Evolutionary conservation across 2,797 vertebrate genomes (phyloP).

Genomic region (Ceryle rudis): DNA sequence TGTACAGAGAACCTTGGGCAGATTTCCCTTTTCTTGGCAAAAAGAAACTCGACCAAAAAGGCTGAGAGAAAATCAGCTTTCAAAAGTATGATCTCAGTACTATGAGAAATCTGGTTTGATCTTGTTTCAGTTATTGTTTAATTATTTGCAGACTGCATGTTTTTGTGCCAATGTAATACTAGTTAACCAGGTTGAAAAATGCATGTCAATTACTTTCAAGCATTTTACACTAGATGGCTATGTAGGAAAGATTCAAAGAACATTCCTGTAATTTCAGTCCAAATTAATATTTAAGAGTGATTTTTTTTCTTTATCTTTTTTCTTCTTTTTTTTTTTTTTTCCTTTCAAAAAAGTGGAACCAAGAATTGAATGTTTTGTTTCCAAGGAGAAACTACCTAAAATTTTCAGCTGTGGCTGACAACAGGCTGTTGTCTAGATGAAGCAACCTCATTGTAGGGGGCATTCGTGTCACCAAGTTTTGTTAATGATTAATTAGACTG

Average conservation of each 20-base stretch:
- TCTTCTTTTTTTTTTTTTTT: neutral
- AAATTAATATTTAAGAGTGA: neutral
- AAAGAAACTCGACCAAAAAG: conserved; percentile 6
- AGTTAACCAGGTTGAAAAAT: conserved; percentile 52
- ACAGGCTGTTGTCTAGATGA: conserved; percentile 12
- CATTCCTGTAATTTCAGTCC: neutral
- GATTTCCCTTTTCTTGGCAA: neutral
- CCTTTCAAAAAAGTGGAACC: neutral
- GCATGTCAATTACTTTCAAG: conserved; percentile 9
- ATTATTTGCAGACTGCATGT: conserved; percentile 62
- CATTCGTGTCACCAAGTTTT: conserved; percentile 29
- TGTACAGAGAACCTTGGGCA: neutral
- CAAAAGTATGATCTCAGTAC: conserved; percentile 18
- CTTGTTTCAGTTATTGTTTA: conserved; percentile 57
- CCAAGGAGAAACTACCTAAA: conserved; percentile 16
- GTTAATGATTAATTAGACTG: conserved; percentile 66
- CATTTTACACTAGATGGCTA: conserved; percentile 22
- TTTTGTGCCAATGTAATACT: conserved; percentile 49
- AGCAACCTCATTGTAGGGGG: conserved; percentile 9
- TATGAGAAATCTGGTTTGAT: conserved; percentile 32
- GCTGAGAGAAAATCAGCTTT: conserved; percentile 37
- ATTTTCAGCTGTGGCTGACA: conserved; percentile 21
- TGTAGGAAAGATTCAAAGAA: conserved; percentile 8
- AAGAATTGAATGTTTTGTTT: conserved; percentile 13
- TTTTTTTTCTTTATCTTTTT: neutral